Percentiles rank a stretch among this genome's conserved stretches.
These are phyloP conservation scores for Trichogramma evanescens DNA, from an alignment of 2,888 invertebrate species.

Conservation along the genomic window DNA sequence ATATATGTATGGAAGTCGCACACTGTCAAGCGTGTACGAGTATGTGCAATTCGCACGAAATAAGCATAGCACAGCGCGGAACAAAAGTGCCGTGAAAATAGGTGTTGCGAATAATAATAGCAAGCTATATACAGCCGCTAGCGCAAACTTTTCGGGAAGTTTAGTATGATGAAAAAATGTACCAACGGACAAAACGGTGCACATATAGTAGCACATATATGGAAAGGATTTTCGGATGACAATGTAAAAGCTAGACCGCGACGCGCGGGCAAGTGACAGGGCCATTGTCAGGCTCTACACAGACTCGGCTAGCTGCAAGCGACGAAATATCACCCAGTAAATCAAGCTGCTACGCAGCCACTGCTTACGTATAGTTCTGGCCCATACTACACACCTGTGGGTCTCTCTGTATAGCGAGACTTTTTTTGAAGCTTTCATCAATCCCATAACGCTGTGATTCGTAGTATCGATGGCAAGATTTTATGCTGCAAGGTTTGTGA, in stretches of 20 bases:
- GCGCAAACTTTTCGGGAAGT: too few relatives aligned
- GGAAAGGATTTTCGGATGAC: too few relatives aligned
- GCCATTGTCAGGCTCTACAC: conserved; percentile 29
- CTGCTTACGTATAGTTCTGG: background rate
- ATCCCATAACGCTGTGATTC: too few relatives aligned
- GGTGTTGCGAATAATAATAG: conserved; percentile 12
- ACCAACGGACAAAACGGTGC: too few relatives aligned
- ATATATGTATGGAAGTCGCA: background rate
- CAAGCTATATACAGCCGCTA: too few relatives aligned
- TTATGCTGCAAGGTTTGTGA: too few relatives aligned
- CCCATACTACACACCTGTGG: too few relatives aligned
- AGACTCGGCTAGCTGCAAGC: conserved; percentile 35
- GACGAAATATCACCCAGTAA: conserved; percentile 46
- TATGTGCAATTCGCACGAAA: conserved; percentile 26
- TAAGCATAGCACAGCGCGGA: conserved; percentile 23
- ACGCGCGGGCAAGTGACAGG: conserved; percentile 41
- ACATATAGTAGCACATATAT: too few relatives aligned
- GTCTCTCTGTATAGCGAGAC: too few relatives aligned
- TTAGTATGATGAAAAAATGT: too few relatives aligned
- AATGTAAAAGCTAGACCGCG: conserved; percentile 20
- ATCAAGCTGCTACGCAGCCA: conserved; percentile 33
- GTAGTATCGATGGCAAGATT: too few relatives aligned
- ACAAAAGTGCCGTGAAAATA: conserved; percentile 34
- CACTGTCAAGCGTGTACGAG: conserved; percentile 30
- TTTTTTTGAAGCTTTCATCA: too few relatives aligned